Evolutionary conservation across 1,140 invertebrate species (phyloP).

Genomic region (Gonatopus flavifemur): DNA sequence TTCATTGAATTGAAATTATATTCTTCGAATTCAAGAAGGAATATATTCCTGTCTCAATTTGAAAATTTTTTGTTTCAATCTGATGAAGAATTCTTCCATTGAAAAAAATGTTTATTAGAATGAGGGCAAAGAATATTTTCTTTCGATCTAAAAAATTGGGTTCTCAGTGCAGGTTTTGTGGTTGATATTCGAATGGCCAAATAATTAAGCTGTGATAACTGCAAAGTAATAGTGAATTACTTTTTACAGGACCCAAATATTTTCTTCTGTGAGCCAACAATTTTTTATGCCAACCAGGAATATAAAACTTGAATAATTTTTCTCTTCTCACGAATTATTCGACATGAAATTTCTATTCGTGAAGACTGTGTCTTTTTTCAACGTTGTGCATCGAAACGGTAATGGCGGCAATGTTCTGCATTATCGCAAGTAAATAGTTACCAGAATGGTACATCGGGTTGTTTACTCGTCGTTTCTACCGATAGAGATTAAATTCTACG

Average conservation of each 20-base stretch:
- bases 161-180: no score
- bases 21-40: no score
- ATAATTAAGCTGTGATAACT: no score
- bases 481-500: conserved; percentile 18
- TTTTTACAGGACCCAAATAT: neutral
- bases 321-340: neutral
- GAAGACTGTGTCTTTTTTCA: neutral
- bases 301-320: neutral
- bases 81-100: no score
- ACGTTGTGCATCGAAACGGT: neutral
- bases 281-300: neutral
- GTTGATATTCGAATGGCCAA: no score
- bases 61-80: no score
- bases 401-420: conserved; percentile 13
- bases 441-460: conserved; percentile 16
- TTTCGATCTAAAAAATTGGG: no score
- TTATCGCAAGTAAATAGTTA: conserved; percentile 18
- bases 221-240: no score
- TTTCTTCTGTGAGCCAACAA: neutral
- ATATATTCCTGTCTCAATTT: no score
- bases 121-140: no score
- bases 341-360: neutral
- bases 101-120: no score
- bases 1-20: no score
- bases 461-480: conserved; percentile 26